Evolutionary conservation across 53 echinoderm and acorn worm genomes (phyloP).

Genomic region (Mesocentrotus franciscanus): DNA sequence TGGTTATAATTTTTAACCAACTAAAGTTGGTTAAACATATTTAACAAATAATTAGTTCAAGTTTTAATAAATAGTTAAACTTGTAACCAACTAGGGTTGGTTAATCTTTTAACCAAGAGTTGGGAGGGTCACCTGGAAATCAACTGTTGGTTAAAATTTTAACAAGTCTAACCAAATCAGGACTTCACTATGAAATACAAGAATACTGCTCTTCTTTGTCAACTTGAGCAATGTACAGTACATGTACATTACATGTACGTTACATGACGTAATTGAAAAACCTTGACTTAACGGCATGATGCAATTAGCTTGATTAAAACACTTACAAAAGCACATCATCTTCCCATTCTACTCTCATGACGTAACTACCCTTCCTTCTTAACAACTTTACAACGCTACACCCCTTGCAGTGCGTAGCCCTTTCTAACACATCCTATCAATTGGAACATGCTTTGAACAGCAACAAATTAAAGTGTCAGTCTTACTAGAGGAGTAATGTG

Average conservation of each 20-base stretch:
- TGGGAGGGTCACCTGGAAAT: too few species aligned
- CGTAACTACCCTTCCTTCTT: background rate
- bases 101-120: too few species aligned
- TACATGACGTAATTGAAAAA: background rate
- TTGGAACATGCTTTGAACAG: background rate
- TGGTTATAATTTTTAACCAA: too few species aligned
- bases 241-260: too few species aligned
- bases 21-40: too few species aligned
- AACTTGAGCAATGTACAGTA: background rate
- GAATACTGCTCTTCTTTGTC: background rate
- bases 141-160: too few species aligned
- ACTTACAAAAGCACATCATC: conserved; percentile 2
- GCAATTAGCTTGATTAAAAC: conserved; percentile 31
- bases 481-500: background rate
- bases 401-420: background rate
- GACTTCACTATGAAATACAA: too few species aligned
- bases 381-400: background rate
- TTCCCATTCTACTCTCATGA: background rate
- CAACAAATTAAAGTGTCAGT: background rate
- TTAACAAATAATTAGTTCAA: too few species aligned
- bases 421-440: background rate
- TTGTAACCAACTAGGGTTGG: too few species aligned
- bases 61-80: too few species aligned
- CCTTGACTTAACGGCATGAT: background rate
- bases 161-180: too few species aligned